These are phyloP conservation scores for Leucozona laternaria DNA, from an alignment of 2,888 invertebrate species.

Conservation along the genomic window DNA sequence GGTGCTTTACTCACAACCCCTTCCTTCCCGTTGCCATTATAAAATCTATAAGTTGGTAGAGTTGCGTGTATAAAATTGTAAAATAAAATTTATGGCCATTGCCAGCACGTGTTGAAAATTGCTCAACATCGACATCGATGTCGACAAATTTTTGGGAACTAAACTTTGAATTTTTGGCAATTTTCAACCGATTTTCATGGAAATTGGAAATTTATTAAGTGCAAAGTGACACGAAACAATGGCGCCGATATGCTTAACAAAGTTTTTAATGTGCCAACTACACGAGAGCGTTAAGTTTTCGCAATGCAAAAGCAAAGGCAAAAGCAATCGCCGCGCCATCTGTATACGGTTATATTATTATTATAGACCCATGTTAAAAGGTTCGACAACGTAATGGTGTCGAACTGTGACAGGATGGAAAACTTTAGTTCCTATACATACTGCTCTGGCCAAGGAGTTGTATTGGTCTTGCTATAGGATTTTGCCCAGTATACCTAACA, in stretches of 20 bases:
- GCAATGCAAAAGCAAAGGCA: conserved; percentile 57
- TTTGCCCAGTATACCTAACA: conserved; percentile 6
- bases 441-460: conserved; percentile 49
- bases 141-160: conserved; percentile 76
- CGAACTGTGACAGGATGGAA: conserved; percentile 59
- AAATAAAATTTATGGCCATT: conserved; percentile 81
- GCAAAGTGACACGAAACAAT: conserved; percentile 77
- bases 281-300: conserved; percentile 70
- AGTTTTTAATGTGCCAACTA: conserved; percentile 75
- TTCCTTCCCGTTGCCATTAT: conserved; percentile 36
- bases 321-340: conserved; percentile 69
- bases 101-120: conserved; percentile 82
- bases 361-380: conserved; percentile 51
- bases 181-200: conserved; percentile 75
- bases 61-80: conserved; percentile 76
- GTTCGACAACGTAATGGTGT: conserved; percentile 60
- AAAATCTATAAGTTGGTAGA: conserved; percentile 6
- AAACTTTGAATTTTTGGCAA: conserved; percentile 75
- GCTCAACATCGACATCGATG: conserved; percentile 78
- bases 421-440: conserved; percentile 36
- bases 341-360: conserved; percentile 45
- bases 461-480: conserved; percentile 25
- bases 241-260: conserved; percentile 77
- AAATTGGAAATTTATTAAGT: conserved; percentile 78
- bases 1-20: conserved; percentile 39